Evolutionary conservation across 2,888 invertebrate genomes (phyloP).

Genomic region (Deroplatys truncata): DNA sequence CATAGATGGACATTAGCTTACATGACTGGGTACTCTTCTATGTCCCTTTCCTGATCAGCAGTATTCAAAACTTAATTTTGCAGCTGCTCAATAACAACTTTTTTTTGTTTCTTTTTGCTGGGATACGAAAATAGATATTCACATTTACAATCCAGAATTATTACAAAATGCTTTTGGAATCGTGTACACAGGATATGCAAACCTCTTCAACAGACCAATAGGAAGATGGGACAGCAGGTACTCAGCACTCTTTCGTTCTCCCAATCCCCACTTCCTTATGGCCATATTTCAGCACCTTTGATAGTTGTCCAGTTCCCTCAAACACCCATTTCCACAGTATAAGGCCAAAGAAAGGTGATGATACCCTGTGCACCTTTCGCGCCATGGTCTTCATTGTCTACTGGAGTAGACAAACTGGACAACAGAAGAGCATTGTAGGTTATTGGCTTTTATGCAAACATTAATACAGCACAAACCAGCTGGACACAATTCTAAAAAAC

Average conservation of each 20-base stretch:
- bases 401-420: neutral
- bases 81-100: constrained; percentile 28
- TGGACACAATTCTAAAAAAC: constrained; percentile 24
- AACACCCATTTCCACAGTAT: constrained; percentile 25
- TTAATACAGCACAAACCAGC: constrained; percentile 26
- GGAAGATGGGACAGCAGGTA: constrained; percentile 26
- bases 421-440: neutral
- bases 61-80: constrained; percentile 28
- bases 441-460: constrained; percentile 22
- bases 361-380: constrained; percentile 22
- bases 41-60: constrained; percentile 24
- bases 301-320: constrained; percentile 20
- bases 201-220: constrained; percentile 26
- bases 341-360: constrained; percentile 26
- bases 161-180: constrained; percentile 31
- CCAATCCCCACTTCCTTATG: constrained; percentile 21
- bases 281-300: constrained; percentile 22
- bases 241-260: neutral
- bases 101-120: constrained; percentile 29
- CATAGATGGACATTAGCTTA: constrained; percentile 28
- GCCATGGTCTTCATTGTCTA: neutral
- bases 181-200: constrained; percentile 32
- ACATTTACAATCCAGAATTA: constrained; percentile 32
- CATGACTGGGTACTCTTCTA: constrained; percentile 23
- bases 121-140: constrained; percentile 35